Evolutionary conservation across 2,888 invertebrate genomes (phyloP).

Genomic region (Drosophila nr. fundita): DNA sequence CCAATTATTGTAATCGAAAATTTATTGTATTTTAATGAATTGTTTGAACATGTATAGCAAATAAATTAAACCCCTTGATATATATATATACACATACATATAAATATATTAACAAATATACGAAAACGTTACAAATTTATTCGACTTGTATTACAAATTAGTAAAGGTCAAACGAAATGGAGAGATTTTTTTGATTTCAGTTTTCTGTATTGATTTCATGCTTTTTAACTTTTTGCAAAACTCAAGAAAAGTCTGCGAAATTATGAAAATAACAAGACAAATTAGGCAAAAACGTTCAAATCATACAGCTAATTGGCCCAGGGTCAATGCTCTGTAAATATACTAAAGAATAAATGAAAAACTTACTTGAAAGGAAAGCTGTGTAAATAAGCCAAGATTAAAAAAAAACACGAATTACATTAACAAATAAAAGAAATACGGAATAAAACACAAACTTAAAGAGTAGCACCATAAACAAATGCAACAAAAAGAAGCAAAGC

Average conservation of each 20-base stretch:
- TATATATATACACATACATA: conserved; percentile 11
- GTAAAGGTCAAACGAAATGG: conserved; percentile 23
- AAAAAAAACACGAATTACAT: conserved; percentile 11
- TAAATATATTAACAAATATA: conserved; percentile 16
- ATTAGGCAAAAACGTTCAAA: conserved; percentile 33
- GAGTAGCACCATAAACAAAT: conserved; percentile 15
- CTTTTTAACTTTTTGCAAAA: conserved; percentile 36
- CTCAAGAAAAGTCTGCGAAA: conserved; percentile 74
- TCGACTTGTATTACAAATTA: conserved; percentile 36
- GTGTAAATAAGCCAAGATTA: conserved; percentile 69
- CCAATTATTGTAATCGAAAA: conserved; percentile 56
- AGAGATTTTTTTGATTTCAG: conserved; percentile 39
- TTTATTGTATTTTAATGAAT: conserved; percentile 57
- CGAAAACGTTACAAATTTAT: conserved; percentile 29
- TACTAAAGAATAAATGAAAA: conserved; percentile 32
- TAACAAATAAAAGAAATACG: conserved; percentile 19
- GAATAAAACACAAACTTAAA: conserved; percentile 18
- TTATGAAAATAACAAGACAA: conserved; percentile 32
- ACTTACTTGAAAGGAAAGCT: conserved; percentile 56
- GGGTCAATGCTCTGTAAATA: conserved; percentile 73
- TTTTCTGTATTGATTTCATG: conserved; percentile 49
- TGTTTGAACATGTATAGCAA: conserved; percentile 54
- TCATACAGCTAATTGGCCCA: conserved; percentile 56
- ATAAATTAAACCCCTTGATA: conserved; percentile 30
- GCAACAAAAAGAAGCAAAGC: conserved; percentile 16